Evolutionary conservation across 2,797 vertebrate species (phyloP).

Genomic region (Xenopus petersii): DNA sequence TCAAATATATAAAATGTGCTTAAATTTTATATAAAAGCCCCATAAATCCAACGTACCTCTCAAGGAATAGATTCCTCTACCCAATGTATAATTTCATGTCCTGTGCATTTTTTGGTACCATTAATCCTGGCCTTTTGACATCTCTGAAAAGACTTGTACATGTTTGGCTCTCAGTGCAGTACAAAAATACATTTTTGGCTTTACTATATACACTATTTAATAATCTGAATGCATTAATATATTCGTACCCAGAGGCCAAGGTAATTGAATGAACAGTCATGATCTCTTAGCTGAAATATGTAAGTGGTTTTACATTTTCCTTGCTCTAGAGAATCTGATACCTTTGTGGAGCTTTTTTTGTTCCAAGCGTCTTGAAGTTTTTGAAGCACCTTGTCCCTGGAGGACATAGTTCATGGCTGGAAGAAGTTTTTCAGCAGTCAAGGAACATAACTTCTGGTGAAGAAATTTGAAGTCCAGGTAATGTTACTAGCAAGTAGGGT

Average conservation of each 20-base stretch:
- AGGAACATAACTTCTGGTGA: neutral
- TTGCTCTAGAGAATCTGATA: constrained; percentile 34
- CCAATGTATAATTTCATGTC: too few relatives aligned
- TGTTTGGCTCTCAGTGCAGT: neutral
- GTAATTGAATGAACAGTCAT: constrained; percentile 34
- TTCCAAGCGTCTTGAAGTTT: constrained; percentile 21
- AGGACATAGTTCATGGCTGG: constrained; percentile 25
- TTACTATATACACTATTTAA: neutral
- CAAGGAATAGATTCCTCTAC: too few relatives aligned
- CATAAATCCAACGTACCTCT: too few relatives aligned
- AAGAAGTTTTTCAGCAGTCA: constrained; percentile 19
- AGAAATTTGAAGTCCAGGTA: neutral
- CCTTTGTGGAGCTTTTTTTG: constrained; percentile 2
- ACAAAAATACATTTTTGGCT: constrained; percentile 1
- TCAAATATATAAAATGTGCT: too few relatives aligned
- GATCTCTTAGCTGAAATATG: constrained; percentile 41
- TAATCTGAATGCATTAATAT: constrained; percentile 21
- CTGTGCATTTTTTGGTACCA: neutral
- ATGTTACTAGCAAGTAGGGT: too few relatives aligned
- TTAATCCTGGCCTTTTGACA: constrained; percentile 14
- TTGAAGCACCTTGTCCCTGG: constrained; percentile 22
- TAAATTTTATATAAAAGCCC: too few relatives aligned
- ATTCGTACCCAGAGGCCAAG: constrained; percentile 7
- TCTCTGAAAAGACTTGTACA: neutral
- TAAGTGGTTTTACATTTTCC: constrained; percentile 33